Evolutionary conservation across 2,888 invertebrate species (phyloP), one percentile per base, ranked within the genome.

Genomic region (Smittia aterrima): DNA sequence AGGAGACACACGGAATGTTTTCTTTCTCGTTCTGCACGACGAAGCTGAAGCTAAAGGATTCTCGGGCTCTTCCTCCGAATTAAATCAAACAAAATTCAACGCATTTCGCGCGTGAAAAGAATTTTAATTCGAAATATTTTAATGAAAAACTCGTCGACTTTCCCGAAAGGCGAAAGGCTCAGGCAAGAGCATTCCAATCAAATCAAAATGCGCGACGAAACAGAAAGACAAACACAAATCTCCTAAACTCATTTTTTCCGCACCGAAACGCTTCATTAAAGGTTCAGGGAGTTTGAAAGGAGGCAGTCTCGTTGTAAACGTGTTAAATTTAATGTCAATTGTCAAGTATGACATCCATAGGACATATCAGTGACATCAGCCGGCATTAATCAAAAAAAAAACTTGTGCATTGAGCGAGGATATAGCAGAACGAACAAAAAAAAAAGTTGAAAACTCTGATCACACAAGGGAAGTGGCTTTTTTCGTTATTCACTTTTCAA

Each of bases 281-380:
- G 58, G 58, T 22, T 58, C 16, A 47, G 47, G n/a, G n/a, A 58
- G 6, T 20, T 11, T 20, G 20, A 27, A 25, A 27, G 25, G n/a
- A 20, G 64, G 25, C 25, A 25, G n/a, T 64, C 20, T 22, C 20
- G n/a, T 58, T 58, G 27, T 64, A 27, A 64, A 64, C 25, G 64
- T 64, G 64, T 64, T 64, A 64, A 64, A 64, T 64, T 64, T 64
- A 64, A 64, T 64, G 64, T 64, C 64, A 64, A 64, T 64, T 64
- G 64, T 64, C 64, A 64, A 24, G 64, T 64, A 64, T 64, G 64
- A 64, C 64, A 64, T 64, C 64, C 64, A 64, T 64, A 16, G 27
- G 64, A 64, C 64, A 27, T 64, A 64, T 64, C 64, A 64, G 64
- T 64, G 64, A 64, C 64, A 64, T 64, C 64, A 64, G 64, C 16